Evolutionary conservation across 23 tunicate genomes (phyloP).

Genomic region (Clavelina lepadiformis): DNA sequence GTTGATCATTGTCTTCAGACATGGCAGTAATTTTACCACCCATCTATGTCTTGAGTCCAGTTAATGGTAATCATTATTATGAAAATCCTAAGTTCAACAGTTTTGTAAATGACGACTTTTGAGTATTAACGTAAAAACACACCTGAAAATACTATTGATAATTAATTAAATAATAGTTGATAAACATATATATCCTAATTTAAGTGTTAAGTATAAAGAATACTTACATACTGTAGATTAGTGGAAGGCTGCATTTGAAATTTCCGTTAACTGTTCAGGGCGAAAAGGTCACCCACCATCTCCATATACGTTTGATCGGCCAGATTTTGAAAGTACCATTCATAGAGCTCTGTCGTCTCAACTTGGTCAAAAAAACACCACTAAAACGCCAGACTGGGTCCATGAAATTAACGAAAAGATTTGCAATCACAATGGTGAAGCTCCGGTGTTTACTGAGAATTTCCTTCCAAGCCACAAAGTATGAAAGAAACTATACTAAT

Average conservation of each 20-base stretch:
- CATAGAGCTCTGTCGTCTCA: slow-evolving; percentile 7
- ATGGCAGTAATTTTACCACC: slow-evolving; percentile 44
- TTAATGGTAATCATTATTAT: slow-evolving; percentile 17
- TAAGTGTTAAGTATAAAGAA: too few relatives aligned
- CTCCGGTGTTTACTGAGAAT: slow-evolving; percentile 71
- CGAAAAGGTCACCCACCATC: slow-evolving; percentile 63
- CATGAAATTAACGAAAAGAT: slow-evolving; percentile 53
- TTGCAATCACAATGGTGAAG: slow-evolving; percentile 77
- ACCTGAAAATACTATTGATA: not conserved
- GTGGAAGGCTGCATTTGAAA: too few relatives aligned
- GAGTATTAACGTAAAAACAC: not conserved
- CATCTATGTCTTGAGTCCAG: slow-evolving; percentile 21
- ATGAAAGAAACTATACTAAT: too few relatives aligned
- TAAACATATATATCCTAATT: too few relatives aligned
- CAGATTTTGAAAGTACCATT: slow-evolving; percentile 37
- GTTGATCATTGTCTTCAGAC: too few relatives aligned
- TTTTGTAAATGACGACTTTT: not conserved
- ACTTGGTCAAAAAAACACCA: not conserved
- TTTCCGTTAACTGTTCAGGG: too few relatives aligned
- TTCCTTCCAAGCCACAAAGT: slow-evolving; percentile 60
- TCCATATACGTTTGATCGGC: slow-evolving; percentile 69
- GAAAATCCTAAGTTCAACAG: not conserved
- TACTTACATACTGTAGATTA: too few relatives aligned
- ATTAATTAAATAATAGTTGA: too few relatives aligned
- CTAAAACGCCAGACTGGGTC: slow-evolving; percentile 61